phyloP scores from a whole-genome alignment of 2,888 invertebrate species.

The Oxyteleia sp. region DNA sequence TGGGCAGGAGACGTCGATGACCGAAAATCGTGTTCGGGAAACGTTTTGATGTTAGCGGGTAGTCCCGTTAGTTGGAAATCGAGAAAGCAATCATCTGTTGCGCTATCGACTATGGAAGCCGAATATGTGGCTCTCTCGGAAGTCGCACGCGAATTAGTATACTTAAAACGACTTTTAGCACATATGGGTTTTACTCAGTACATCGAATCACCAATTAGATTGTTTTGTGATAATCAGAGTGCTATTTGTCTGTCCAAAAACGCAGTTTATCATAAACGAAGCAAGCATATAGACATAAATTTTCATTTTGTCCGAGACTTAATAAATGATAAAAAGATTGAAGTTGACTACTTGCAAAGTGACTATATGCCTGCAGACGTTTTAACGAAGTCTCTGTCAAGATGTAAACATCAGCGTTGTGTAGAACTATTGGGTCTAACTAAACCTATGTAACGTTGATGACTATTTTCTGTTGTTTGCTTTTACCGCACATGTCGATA shows the following conservation, averaged over 20 bases:
- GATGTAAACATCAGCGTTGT: conserved; percentile 10
- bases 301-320: conserved; percentile 6
- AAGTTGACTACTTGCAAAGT: background rate
- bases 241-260: conserved; percentile 5
- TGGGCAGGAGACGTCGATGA: conserved; percentile 19
- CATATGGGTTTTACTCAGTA: background rate
- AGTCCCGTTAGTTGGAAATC: conserved; percentile 14
- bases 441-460: background rate
- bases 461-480: background rate
- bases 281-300: conserved; percentile 15
- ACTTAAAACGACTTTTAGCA: background rate
- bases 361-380: conserved; percentile 4
- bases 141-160: background rate
- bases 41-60: background rate
- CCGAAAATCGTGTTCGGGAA: conserved; percentile 9
- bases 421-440: background rate
- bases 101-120: too few species aligned
- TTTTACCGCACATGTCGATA: background rate
- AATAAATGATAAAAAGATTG: background rate
- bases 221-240: conserved; percentile 16
- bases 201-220: background rate
- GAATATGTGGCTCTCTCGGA: conserved; percentile 6
- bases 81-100: too few species aligned
- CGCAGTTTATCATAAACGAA: conserved; percentile 11
- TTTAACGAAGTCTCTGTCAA: conserved; percentile 7